Base-by-base conservation (phyloP, 1,140 invertebrate species). In the Drosophila dunni region DNA sequence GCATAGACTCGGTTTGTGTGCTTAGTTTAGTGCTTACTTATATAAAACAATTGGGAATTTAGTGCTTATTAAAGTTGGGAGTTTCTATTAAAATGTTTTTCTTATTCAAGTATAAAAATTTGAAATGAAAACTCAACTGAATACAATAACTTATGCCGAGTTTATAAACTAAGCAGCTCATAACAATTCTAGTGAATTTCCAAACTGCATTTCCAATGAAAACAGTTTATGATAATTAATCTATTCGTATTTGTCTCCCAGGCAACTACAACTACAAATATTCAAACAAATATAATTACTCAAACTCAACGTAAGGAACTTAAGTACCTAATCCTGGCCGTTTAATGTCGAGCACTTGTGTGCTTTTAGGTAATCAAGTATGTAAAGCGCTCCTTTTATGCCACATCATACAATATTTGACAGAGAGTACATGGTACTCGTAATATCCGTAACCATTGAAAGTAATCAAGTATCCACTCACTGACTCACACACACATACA, bases 401-500 rank as follows among this genome's bases (percentile, higher is more conserved):
- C 58, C 45, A 42, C 34, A 20, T 50, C 29, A 29, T 58, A 24
- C 24, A 29, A 29, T 29, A 29, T 29, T 29, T 29, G 24, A 29
- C 13, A 17, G 34, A 9, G 33, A 40, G 45, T 34, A 66, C 15
- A 56, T 38, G 7, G 36, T 13, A 50, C 46, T 51, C 42, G 57
- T 53, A 63, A 60, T 65, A 60, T 60, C 33, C 70, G 53, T 44
- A 74, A 40, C 44, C 75, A 68, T 66, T 74, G 40, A 60, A 61
- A 33, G 54, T 75, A 75, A 78, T 64, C 64, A 70, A 70, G 71
- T 69, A 60, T 74, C 58, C 64, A 74, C 75, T 74, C 58, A 79
- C 44, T 7, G 8, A 50, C 50, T 66, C 63, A 34, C 64, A 60
- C 61, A 63, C 46, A 66, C 20, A 79, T 33, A 11, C 29, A 48